Conservation (phyloP, 2,797 vertebrate species). For the Lacerta viridis region DNA sequence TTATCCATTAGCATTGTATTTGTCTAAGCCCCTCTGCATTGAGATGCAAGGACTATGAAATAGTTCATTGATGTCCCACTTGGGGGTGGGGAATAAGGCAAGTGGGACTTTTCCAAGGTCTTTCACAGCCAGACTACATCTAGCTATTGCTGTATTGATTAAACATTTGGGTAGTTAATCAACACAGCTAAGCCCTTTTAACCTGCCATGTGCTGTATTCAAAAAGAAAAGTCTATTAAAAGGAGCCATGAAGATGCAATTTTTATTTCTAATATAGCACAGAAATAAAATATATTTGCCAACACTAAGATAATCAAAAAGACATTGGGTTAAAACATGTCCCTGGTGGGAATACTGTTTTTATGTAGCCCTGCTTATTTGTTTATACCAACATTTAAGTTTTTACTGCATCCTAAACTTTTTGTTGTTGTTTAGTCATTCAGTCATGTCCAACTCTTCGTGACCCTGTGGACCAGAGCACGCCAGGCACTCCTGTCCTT, state of each 20-base stretch:
- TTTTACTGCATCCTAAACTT: slow-evolving; percentile 8
- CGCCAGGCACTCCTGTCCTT: too few relatives aligned
- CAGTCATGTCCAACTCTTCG: too few relatives aligned
- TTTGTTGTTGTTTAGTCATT: too few relatives aligned
- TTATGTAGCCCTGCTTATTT: not conserved
- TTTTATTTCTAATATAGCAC: slow-evolving; percentile 59
- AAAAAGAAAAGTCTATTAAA: slow-evolving; percentile 47
- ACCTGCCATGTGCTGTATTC: slow-evolving; percentile 57
- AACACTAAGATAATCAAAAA: slow-evolving; percentile 32
- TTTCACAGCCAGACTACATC: slow-evolving; percentile 76
- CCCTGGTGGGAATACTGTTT: slow-evolving; percentile 1
- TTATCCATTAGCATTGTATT: slow-evolving; percentile 83
- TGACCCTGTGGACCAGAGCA: too few relatives aligned
- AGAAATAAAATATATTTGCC: slow-evolving; percentile 40
- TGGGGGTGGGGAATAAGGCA: slow-evolving; percentile 78
- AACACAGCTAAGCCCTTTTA: slow-evolving; percentile 75
- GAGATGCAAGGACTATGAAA: slow-evolving; percentile 79
- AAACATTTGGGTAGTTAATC: slow-evolving; percentile 83
- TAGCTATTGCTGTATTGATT: slow-evolving; percentile 79
- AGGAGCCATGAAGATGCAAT: slow-evolving; percentile 24
- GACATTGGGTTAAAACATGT: not conserved
- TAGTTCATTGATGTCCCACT: slow-evolving; percentile 80
- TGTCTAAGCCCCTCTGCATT: slow-evolving; percentile 78
- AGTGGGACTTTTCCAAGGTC: slow-evolving; percentile 82
- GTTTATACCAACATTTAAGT: slow-evolving; percentile 13